These are phyloP conservation scores for Microctonus brassicae DNA, from an alignment of 2,888 invertebrate genomes.

Conservation along the genomic window DNA sequence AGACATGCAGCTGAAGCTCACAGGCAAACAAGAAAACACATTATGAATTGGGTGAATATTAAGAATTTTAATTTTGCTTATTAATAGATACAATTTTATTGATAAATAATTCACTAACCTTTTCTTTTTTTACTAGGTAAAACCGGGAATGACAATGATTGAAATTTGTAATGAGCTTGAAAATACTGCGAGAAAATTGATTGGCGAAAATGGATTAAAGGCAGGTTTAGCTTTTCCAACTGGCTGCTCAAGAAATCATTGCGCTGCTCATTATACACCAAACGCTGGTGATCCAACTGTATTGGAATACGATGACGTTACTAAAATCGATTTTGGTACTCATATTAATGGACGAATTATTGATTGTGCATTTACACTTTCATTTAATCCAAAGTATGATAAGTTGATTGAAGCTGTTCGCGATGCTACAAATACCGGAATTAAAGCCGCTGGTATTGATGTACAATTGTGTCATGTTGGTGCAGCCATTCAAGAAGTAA, in stretches of 20 bases:
- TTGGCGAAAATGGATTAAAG: conserved; percentile 94
- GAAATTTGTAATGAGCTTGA: conserved; percentile 98
- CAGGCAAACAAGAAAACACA: conserved; percentile 91
- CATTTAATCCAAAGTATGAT: conserved; percentile 97
- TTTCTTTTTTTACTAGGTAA: conserved; percentile 71
- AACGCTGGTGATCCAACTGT: conserved; percentile 98
- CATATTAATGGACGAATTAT: conserved; percentile 98
- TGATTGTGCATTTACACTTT: conserved; percentile 98
- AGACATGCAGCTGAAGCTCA: conserved; percentile 98
- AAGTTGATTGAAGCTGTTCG: conserved; percentile 93
- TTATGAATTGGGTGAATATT: conserved; percentile 81
- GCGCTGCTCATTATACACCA: conserved; percentile 99
- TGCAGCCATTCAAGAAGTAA: conserved; percentile 97
- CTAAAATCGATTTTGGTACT: conserved; percentile 98
- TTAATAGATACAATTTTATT: conserved; percentile 3
- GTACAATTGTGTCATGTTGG: conserved; percentile 97
- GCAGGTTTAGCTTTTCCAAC: conserved; percentile 97
- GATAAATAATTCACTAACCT: not conserved
- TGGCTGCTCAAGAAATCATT: conserved; percentile 98
- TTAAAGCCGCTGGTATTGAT: conserved; percentile 95
- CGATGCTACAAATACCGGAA: conserved; percentile 99
- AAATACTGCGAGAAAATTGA: conserved; percentile 89
- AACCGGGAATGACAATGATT: conserved; percentile 99
- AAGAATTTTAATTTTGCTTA: conserved; percentile 1
- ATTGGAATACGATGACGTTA: conserved; percentile 94